A percentile compares a stretch with the other conserved stretches of the same genome.
These are phyloP conservation scores for Xiphophorus maculatus DNA, from an alignment of 2,113 vertebrate genomes.

Conservation along the genomic window DNA sequence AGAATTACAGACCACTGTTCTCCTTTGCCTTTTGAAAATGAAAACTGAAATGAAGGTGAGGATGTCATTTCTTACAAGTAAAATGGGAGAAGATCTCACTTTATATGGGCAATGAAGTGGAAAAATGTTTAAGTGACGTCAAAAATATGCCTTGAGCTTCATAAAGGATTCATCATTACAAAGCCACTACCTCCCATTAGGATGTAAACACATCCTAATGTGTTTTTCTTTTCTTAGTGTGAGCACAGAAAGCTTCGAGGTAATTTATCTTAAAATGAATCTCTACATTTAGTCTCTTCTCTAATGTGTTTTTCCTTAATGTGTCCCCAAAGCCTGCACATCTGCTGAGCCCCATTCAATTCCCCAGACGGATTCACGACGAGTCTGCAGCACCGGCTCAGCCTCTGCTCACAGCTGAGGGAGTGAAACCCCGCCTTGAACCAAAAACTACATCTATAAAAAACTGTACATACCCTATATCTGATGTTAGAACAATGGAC, in stretches of 20 bases:
- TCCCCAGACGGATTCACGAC: conserved; percentile 41
- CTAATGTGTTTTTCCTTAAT: conserved; percentile 25
- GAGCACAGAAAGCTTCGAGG: background rate
- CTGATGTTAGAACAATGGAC: conserved; percentile 1
- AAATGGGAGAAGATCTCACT: background rate
- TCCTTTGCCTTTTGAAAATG: background rate
- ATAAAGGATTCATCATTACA: background rate
- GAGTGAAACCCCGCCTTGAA: conserved; percentile 6
- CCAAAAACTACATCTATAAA: background rate
- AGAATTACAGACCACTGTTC: background rate
- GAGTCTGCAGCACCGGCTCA: conserved; percentile 45
- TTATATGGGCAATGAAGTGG: background rate
- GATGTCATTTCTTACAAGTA: background rate
- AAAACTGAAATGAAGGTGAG: background rate
- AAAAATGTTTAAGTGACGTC: background rate
- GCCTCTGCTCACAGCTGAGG: conserved; percentile 19
- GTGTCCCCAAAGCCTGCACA: conserved; percentile 53
- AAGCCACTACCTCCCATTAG: too few relatives aligned
- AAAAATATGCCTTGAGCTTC: background rate
- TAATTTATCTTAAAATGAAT: background rate
- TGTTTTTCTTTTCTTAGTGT: background rate
- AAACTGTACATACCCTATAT: conserved; percentile 5
- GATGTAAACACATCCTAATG: background rate
- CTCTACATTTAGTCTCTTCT: background rate
- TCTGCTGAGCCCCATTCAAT: conserved; percentile 51